phyloP scores from a whole-genome alignment of 1,140 invertebrate species.

The Eulimnadia texana region DNA sequence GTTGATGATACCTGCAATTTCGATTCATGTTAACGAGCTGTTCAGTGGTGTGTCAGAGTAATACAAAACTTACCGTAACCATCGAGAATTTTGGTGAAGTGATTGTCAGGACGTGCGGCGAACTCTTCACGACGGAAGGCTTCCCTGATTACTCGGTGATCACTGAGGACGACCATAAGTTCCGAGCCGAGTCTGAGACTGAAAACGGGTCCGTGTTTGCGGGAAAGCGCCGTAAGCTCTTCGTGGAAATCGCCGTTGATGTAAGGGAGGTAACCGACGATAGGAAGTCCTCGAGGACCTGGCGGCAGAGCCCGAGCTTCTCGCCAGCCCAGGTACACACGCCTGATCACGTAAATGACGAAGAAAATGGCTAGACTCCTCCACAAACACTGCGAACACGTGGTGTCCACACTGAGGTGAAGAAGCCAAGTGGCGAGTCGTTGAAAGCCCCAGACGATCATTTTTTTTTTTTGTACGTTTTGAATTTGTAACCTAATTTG shows the following conservation, averaged over 20 bases:
- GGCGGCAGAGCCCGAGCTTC: conserved; percentile 42
- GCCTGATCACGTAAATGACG: not conserved
- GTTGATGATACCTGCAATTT: conserved; percentile 66
- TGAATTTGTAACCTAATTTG: too few relatives aligned
- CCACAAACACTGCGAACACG: conserved; percentile 14
- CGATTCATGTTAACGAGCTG: not conserved
- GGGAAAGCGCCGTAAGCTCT: conserved; percentile 53
- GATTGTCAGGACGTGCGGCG: conserved; percentile 64
- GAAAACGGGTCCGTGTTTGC: conserved; percentile 63
- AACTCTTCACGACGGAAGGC: conserved; percentile 70
- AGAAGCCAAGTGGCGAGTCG: conserved; percentile 10
- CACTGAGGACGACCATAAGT: conserved; percentile 66
- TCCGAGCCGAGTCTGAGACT: conserved; percentile 64
- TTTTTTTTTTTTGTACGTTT: not conserved
- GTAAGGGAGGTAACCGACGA: conserved; percentile 66
- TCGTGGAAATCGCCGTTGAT: conserved; percentile 59
- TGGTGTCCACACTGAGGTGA: conserved; percentile 7
- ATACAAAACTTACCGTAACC: conserved; percentile 63
- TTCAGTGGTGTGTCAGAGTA: not conserved
- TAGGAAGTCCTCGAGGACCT: conserved; percentile 66
- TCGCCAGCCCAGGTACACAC: conserved; percentile 6
- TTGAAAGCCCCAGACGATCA: conserved; percentile 13
- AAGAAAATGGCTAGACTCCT: conserved; percentile 9
- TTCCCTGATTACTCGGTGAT: conserved; percentile 65
- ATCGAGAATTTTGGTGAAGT: conserved; percentile 68